Conservation (phyloP, 30 jellyfish, hydroid and myxozoan genomes). For the Turritopsis dohrnii region DNA sequence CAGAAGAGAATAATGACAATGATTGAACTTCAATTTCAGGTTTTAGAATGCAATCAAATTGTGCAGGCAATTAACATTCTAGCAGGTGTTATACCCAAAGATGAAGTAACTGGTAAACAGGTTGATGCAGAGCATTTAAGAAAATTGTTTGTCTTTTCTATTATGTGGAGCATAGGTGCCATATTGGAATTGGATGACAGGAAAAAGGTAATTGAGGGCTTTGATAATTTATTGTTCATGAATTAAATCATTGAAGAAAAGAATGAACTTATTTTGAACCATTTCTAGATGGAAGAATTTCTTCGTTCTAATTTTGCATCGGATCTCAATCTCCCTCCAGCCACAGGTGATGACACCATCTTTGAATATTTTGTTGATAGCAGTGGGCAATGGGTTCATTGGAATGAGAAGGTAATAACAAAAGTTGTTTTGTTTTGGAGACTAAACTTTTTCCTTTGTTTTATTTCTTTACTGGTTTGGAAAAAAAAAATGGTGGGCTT, state of each 20-base stretch:
- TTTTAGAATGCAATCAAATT: slow-evolving; percentile 70
- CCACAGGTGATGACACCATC: slow-evolving; percentile 49
- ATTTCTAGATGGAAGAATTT: slow-evolving; percentile 60
- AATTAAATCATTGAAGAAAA: neutral
- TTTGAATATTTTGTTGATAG: slow-evolving; percentile 68
- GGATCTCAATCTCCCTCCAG: slow-evolving; percentile 60
- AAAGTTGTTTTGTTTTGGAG: neutral
- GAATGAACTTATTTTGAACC: neutral
- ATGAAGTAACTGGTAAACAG: slow-evolving; percentile 45
- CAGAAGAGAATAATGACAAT: no score
- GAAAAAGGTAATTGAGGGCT: slow-evolving; percentile 39
- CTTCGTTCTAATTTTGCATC: slow-evolving; percentile 45
- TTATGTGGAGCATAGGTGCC: slow-evolving; percentile 91
- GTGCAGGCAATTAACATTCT: slow-evolving; percentile 71
- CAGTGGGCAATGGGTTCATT: slow-evolving; percentile 76
- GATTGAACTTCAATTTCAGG: slow-evolving; percentile 26
- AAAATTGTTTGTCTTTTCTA: slow-evolving; percentile 54
- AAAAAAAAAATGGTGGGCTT: no score
- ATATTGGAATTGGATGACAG: slow-evolving; percentile 71
- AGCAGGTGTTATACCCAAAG: slow-evolving; percentile 63
- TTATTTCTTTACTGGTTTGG: no score
- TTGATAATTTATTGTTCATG: neutral
- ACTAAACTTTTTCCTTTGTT: no score
- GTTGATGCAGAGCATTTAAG: slow-evolving; percentile 45
- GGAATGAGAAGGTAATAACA: slow-evolving; percentile 58